Percentiles rank a stretch among this genome's conserved stretches.
phyloP scores from a whole-genome alignment of 2,888 invertebrate genomes.

The Folsomia manolachei region DNA sequence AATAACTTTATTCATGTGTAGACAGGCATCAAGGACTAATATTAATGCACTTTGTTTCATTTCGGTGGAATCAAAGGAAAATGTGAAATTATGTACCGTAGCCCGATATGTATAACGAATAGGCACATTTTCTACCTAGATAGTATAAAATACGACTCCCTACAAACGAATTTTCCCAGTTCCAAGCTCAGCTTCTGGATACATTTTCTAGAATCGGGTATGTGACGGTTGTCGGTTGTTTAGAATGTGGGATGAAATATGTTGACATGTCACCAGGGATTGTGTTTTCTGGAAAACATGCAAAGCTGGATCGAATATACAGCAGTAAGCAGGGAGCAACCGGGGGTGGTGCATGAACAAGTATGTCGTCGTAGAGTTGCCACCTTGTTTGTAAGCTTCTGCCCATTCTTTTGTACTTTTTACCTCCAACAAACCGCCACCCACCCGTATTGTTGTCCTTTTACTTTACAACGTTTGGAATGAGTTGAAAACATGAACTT shows the following conservation, averaged over 20 bases:
- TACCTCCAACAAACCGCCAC: too few species aligned
- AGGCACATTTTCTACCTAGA: too few species aligned
- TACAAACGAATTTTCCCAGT: too few species aligned
- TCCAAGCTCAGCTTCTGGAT: too few species aligned
- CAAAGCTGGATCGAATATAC: too few species aligned
- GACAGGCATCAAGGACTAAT: neutral
- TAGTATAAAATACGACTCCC: too few species aligned
- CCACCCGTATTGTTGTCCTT: neutral
- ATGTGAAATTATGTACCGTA: neutral
- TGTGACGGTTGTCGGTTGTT: conserved; percentile 6
- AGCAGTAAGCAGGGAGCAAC: neutral
- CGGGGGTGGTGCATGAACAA: neutral
- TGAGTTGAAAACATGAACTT: neutral
- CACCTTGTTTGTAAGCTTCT: neutral
- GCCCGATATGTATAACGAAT: too few species aligned
- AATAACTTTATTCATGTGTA: conserved; percentile 6
- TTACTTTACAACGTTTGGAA: neutral
- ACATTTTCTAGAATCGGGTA: too few species aligned
- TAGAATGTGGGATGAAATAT: conserved; percentile 16
- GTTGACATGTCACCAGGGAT: conserved; percentile 15
- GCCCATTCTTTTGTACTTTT: neutral
- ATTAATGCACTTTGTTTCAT: neutral
- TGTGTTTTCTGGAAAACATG: neutral
- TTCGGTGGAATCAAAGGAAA: neutral
- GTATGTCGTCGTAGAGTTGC: too few species aligned